Evolutionary conservation across 2,888 invertebrate genomes (phyloP), one percentile per base, ranked within the genome.

Genomic region (Ischnus inquisitorius): DNA sequence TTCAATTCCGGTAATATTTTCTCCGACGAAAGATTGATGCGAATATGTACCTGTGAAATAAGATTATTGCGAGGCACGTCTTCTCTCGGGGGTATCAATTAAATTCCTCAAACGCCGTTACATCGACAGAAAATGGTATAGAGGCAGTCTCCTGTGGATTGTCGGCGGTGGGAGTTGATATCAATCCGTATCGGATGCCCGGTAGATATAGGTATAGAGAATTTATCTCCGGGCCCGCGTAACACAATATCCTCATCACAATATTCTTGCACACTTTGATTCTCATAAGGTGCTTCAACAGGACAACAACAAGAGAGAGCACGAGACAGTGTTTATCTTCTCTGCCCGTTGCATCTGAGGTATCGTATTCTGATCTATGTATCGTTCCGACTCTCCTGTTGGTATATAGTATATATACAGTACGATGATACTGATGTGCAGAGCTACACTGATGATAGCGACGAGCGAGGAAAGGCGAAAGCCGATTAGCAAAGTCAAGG

Each of bases 401-500:
- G 5, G n/a, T 14, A n/a, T 28, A n/a, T n/a, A n/a, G n/a, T n/a
- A n/a, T n/a, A n/a, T n/a, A 8, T 28, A 60, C 10, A 54, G 10
- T 22, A 28, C n/a, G n/a, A 5, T n/a, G 60, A 0, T 14, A 60
- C 60, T 25, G 28, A 14, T 28, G 25, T 28, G 2, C n/a, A n/a
- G n/a, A n/a, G 60, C 60, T 60, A 60, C 25, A 60, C 25, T 60
- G 14, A 60, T 72, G 25, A 43, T 46, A 48, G n/a, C 48, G 3
- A 48, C 3, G 43, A 16, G 48, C 28, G 60, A 22, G 34, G 19
- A 43, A 41, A 67, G 60, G 28, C 74, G 46, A 78, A 78, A 84
- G 81, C 80, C 77, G 81, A 81, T 84, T 81, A 84, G 81, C 39
- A 25, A 74, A 84, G 68, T 78, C 81, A 78, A 78, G 77, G 74